Evolutionary conservation across 1,140 invertebrate species (phyloP), one percentile per base, ranked within the genome.

Genomic region (Hycleus phaleratus): DNA sequence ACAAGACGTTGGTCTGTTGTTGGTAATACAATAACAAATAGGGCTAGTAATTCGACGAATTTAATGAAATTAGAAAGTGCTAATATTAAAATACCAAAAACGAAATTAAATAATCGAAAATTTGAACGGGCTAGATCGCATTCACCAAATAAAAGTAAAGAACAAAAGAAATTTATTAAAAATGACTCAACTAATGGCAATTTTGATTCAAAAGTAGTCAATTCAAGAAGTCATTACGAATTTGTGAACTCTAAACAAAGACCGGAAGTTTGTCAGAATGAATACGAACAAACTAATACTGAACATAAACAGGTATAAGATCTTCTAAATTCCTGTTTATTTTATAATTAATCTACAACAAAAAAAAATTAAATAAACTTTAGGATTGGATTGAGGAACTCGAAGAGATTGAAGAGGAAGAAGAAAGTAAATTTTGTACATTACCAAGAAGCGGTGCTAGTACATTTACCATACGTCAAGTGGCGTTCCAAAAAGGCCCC

Each of bases 401-500:
- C 11, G 68, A 70, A 52, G 70, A 72, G 57, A 66, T 69, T 10
- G 70, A 70, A 40, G 72, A 72, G 39, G 69, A 71, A 52, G 73
- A 76, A 57, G 69, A 73, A 59, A 76, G 72, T 60, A 75, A 77
- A 64, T 78, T 78, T 61, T 78, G 75, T 61, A 77, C 76, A 10
- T 59, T 76, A 44, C 75, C 72, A 12, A 62, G 73, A 58, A 74
- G 68, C 24, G 75, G 67, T 52, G 75, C 68, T 25, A 78, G 66
- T 66, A 72, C 72, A 47, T 75, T 72, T 67, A 78, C 71, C 46
- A 79, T 81, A 40, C 67, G 66, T 42, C 71, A 73, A 48, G 65
- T 71, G 4, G 60, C 63, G 44, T 86, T 79, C 11, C 83, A 90
- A 63, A 95, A 95, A 71, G 91, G 91, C 3, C 81, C 83, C 1